Evolutionary conservation across 2,113 vertebrate genomes (phyloP).

Genomic region (Apeltes quadracus): DNA sequence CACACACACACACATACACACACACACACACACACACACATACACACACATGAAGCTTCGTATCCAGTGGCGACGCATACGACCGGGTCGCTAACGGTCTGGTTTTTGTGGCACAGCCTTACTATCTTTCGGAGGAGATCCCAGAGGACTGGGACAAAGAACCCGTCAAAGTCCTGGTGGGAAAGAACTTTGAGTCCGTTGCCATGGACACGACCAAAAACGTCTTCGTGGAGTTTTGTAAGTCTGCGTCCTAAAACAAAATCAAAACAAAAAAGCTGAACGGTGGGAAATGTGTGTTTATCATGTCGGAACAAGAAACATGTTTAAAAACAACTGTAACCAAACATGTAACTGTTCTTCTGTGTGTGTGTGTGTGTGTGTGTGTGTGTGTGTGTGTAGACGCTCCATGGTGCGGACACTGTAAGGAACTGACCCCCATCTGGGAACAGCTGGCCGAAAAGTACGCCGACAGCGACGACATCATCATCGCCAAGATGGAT

Average conservation of each 20-base stretch:
- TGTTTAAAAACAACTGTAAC: not conserved
- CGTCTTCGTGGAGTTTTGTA: slow-evolving; percentile 96
- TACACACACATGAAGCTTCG: not conserved
- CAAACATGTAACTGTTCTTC: not conserved
- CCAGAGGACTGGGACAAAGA: slow-evolving; percentile 89
- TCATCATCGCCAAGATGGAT: slow-evolving; percentile 91
- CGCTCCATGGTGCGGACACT: slow-evolving; percentile 92
- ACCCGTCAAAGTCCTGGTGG: slow-evolving; percentile 90
- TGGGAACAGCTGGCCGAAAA: slow-evolving; percentile 91
- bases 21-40: not conserved
- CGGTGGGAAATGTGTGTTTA: not conserved
- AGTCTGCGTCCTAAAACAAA: slow-evolving; percentile 72
- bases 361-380: slow-evolving; percentile 15
- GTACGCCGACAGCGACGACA: slow-evolving; percentile 83
- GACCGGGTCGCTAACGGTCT: not conserved
- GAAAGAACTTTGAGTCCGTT: slow-evolving; percentile 91
- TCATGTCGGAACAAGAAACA: not conserved
- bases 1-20: not conserved
- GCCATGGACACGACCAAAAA: slow-evolving; percentile 89
- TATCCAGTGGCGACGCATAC: not conserved
- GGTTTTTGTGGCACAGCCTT: slow-evolving; percentile 77
- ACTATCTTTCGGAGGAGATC: slow-evolving; percentile 83
- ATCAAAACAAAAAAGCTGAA: too few species aligned
- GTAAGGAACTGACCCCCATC: slow-evolving; percentile 84
- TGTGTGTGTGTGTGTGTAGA: slow-evolving; percentile 75